Evolutionary conservation across 1,140 invertebrate species (phyloP).

Genomic region (Paraescarpia echinospica): DNA sequence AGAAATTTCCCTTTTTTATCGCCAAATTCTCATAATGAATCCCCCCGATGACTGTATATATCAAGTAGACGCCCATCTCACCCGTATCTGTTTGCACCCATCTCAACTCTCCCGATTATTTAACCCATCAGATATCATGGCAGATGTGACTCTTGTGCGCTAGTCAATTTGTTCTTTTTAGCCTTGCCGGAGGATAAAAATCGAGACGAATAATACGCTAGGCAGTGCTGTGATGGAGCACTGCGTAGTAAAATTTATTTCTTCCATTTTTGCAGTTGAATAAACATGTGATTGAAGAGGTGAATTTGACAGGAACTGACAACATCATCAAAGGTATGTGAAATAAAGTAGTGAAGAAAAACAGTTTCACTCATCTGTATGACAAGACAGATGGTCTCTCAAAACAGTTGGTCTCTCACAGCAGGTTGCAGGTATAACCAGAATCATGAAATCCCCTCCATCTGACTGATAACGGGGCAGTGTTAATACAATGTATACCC

Average conservation of each 20-base stretch:
- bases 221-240: no score
- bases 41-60: background rate
- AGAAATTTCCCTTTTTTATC: background rate
- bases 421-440: no score
- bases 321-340: constrained; percentile 56
- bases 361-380: background rate
- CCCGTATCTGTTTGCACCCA: background rate
- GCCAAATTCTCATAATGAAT: background rate
- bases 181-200: no score
- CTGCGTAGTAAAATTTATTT: no score
- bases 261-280: constrained; percentile 39
- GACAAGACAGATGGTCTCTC: no score
- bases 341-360: background rate
- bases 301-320: constrained; percentile 56
- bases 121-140: background rate
- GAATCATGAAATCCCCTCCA: no score
- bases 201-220: no score
- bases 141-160: background rate
- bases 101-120: background rate
- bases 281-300: constrained; percentile 48
- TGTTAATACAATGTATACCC: no score
- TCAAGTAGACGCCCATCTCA: background rate
- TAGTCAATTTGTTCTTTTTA: background rate
- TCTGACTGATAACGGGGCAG: no score
- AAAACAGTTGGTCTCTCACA: no score